Evolutionary conservation across 2,113 vertebrate genomes (phyloP), one percentile per base, ranked within the genome.

Genomic region (Ictalurus furcatus): DNA sequence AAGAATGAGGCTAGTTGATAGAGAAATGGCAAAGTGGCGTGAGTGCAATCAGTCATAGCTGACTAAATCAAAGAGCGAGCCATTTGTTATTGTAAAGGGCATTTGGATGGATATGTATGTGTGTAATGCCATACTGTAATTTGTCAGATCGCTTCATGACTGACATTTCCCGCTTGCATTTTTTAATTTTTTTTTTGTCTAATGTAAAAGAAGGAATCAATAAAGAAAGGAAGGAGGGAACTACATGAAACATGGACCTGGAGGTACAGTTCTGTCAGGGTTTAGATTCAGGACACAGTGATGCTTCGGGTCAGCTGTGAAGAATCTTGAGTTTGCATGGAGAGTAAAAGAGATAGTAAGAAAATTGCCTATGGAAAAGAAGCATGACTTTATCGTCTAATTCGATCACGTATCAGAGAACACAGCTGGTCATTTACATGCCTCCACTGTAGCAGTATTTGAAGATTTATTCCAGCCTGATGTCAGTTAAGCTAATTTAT

Each of bases 61-160:
- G 69, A 37, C 71, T 2, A 16, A 86, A 74, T 28, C 52, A 58
- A 86, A 86, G 23, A 25, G 52, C 7, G 34, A 86, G 69, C 28
- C 69, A 59, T 74, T 86, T 59, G 59, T 86, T 74, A 86, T 59
- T 28, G 30, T 28, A 86, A 86, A 86, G 85, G 54, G 69, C 69
- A 76, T 74, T 76, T 17, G 40, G 69, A 37, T 74, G 52, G 37
- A 58, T 86, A 73, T 9, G 30, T 30, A 17, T 37, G 54, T 86
- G 85, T 58, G n/a, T 58, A 37, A 74, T 59, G 30, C n/a, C 19
- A 23, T 59, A 40, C 54, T 86, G 54, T 74, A 59, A 86, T 76
- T 74, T 86, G 54, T 74, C 48, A 73, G 65, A 71, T 13, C 9
- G 17, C 3, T 37, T 74, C n/a, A 86, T 30, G 69, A 86, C n/a